These are phyloP conservation scores for Gambusia affinis DNA, from an alignment of 2,113 vertebrate species.

Conservation along the genomic window DNA sequence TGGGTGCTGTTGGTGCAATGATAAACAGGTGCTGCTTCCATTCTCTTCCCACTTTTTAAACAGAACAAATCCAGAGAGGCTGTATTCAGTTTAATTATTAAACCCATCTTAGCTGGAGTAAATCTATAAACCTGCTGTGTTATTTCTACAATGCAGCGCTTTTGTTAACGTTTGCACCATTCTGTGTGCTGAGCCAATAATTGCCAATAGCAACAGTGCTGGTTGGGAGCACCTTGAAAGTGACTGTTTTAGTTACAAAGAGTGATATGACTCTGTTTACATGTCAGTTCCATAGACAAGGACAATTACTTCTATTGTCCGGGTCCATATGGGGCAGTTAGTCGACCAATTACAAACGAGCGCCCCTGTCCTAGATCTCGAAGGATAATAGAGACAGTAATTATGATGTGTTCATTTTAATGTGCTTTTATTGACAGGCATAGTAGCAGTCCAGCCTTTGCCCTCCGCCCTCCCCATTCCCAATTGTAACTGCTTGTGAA, in stretches of 20 bases:
- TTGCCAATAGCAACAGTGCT: slow-evolving; percentile 42
- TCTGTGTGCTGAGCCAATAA: slow-evolving; percentile 32
- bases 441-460: slow-evolving; percentile 41
- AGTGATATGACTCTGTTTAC: slow-evolving; percentile 63
- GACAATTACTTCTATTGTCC: slow-evolving; percentile 74
- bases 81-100: slow-evolving; percentile 31
- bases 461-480: slow-evolving; percentile 16
- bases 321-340: slow-evolving; percentile 76
- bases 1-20: slow-evolving; percentile 12
- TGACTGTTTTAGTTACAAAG: slow-evolving; percentile 59
- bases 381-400: slow-evolving; percentile 77
- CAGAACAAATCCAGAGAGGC: background rate
- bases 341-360: slow-evolving; percentile 68
- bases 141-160: slow-evolving; percentile 20
- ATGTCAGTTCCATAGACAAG: slow-evolving; percentile 67
- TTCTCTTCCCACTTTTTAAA: slow-evolving; percentile 11
- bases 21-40: slow-evolving; percentile 41
- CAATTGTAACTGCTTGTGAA: slow-evolving; percentile 67
- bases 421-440: slow-evolving; percentile 79
- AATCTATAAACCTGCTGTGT: slow-evolving; percentile 42
- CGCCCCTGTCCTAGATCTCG: slow-evolving; percentile 71
- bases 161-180: slow-evolving; percentile 37
- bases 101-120: slow-evolving; percentile 17
- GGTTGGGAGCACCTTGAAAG: slow-evolving; percentile 58
- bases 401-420: slow-evolving; percentile 79